Conservation (phyloP, 2,113 vertebrate genomes). For the Seriola quinqueradiata region DNA sequence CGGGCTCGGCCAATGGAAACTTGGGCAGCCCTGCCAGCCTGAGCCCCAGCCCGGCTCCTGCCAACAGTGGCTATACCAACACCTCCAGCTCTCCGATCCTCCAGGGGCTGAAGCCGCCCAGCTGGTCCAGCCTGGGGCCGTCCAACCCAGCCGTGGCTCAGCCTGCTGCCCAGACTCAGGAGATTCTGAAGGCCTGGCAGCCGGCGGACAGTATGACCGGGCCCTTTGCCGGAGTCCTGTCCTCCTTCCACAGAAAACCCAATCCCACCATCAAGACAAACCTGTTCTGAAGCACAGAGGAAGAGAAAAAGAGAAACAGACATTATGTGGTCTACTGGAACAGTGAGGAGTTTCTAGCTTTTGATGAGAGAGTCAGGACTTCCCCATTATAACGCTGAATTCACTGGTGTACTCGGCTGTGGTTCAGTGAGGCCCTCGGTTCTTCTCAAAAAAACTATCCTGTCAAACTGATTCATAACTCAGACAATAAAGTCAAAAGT, state of each 20-base stretch:
- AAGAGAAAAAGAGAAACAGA: slow-evolving; percentile 11
- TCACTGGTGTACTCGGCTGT: slow-evolving; percentile 38
- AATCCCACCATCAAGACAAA: slow-evolving; percentile 91
- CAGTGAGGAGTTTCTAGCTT: slow-evolving; percentile 39
- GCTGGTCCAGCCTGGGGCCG: slow-evolving; percentile 89
- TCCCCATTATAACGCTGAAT: slow-evolving; percentile 30
- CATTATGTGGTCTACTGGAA: slow-evolving; percentile 39
- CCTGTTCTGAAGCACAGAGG: slow-evolving; percentile 90
- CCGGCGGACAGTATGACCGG: slow-evolving; percentile 92
- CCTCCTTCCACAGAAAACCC: slow-evolving; percentile 96
- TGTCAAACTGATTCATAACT: slow-evolving; percentile 25
- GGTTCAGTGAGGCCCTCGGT: slow-evolving; percentile 25
- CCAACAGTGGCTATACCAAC: slow-evolving; percentile 81
- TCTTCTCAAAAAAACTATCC: slow-evolving; percentile 21
- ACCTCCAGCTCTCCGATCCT: slow-evolving; percentile 85
- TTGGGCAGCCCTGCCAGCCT: slow-evolving; percentile 91
- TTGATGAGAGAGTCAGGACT: slow-evolving; percentile 48
- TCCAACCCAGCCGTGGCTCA: slow-evolving; percentile 85
- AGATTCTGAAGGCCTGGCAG: slow-evolving; percentile 96
- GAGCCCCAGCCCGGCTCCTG: slow-evolving; percentile 90
- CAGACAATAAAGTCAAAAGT: slow-evolving; percentile 49
- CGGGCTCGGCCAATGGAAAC: slow-evolving; percentile 85
- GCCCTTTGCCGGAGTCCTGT: slow-evolving; percentile 95
- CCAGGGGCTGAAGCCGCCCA: slow-evolving; percentile 89
- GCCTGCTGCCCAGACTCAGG: slow-evolving; percentile 82